phyloP scores from a whole-genome alignment of 2,888 invertebrate species.

The Salticus scenicus region DNA sequence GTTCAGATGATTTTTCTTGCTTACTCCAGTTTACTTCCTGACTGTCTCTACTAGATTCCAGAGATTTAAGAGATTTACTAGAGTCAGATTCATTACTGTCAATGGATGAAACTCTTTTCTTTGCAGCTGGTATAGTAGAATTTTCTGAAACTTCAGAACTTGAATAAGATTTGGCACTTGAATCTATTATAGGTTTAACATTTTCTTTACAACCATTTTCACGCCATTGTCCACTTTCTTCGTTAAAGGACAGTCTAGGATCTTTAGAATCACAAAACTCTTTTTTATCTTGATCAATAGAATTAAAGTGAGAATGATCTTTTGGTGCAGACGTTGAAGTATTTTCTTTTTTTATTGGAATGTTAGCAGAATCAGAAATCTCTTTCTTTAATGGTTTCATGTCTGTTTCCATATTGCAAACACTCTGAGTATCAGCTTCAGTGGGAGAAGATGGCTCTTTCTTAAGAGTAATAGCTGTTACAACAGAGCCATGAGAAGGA shows the following conservation, averaged over 20 bases:
- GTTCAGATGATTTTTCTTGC: constrained; percentile 70
- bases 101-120: constrained; percentile 71
- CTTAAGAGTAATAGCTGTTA: constrained; percentile 37
- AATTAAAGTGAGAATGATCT: constrained; percentile 42
- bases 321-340: constrained; percentile 25
- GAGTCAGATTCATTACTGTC: constrained; percentile 72
- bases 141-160: constrained; percentile 70
- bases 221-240: constrained; percentile 57
- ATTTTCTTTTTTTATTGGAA: constrained; percentile 46
- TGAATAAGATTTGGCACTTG: constrained; percentile 61
- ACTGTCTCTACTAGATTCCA: constrained; percentile 64
- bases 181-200: constrained; percentile 27
- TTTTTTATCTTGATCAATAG: constrained; percentile 49
- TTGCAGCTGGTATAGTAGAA: constrained; percentile 71
- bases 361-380: constrained; percentile 31
- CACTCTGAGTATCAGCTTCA: constrained; percentile 41
- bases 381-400: constrained; percentile 49
- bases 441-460: constrained; percentile 49
- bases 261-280: constrained; percentile 62
- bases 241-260: constrained; percentile 36
- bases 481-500: constrained; percentile 27
- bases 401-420: constrained; percentile 50
- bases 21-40: constrained; percentile 51
- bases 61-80: constrained; percentile 65
- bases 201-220: constrained; percentile 53